Evolutionary conservation across 2,113 vertebrate genomes (phyloP).

Genomic region (Genyomyrus donnyi): DNA sequence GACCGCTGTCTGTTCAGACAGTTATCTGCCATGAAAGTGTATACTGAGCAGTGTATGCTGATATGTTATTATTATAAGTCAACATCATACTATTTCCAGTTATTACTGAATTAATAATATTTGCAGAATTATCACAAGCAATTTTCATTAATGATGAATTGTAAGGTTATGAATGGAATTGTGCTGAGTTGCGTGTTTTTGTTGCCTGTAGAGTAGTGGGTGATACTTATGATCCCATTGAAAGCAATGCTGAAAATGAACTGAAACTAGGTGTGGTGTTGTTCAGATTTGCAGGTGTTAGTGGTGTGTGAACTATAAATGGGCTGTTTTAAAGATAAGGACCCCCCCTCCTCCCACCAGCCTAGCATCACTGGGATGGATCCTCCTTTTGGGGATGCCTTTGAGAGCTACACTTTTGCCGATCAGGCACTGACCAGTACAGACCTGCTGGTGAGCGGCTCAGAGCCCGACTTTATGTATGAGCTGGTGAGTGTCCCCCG

Average conservation of each 20-base stretch:
- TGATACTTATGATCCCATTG: background rate
- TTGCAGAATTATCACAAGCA: background rate
- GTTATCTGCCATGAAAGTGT: background rate
- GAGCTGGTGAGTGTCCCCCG: conserved; percentile 77
- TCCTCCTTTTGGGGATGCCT: conserved; percentile 94
- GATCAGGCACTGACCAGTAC: conserved; percentile 98
- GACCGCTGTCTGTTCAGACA: background rate
- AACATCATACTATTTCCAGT: background rate
- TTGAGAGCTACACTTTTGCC: conserved; percentile 93
- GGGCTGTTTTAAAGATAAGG: background rate
- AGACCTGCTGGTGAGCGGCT: conserved; percentile 88
- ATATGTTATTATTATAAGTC: background rate
- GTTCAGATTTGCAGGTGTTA: background rate
- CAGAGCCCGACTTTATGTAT: conserved; percentile 98
- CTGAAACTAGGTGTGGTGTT: background rate
- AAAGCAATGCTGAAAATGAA: background rate
- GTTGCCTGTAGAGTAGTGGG: background rate
- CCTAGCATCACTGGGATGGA: conserved; percentile 97
- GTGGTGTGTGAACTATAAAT: background rate
- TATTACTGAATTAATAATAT: background rate
- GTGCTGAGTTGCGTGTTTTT: background rate
- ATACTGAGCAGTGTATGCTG: background rate
- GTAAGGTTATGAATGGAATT: background rate
- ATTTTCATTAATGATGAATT: background rate
- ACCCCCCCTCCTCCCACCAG: conserved; percentile 49